Evolutionary conservation across 2,113 vertebrate species (phyloP).

Genomic region (Parus major): DNA sequence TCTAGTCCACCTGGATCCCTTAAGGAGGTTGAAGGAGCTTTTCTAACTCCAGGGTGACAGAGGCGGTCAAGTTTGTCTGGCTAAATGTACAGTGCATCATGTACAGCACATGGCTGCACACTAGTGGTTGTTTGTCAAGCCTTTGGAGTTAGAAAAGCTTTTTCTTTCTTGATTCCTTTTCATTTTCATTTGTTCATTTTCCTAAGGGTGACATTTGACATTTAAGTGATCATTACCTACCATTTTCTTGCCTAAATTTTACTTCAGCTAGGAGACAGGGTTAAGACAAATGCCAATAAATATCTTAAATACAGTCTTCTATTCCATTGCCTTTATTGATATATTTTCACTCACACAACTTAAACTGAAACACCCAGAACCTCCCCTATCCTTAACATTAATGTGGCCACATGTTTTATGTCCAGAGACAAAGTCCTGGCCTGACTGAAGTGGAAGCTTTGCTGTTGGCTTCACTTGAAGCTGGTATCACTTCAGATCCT

Average conservation of each 20-base stretch:
- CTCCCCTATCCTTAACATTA: neutral
- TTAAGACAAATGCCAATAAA: neutral
- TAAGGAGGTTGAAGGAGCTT: neutral
- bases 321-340: neutral
- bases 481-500: neutral
- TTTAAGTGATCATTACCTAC: neutral
- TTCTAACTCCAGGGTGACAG: neutral
- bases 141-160: neutral
- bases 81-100: neutral
- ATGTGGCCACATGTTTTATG: neutral
- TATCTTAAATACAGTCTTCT: neutral
- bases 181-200: neutral
- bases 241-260: neutral
- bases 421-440: neutral
- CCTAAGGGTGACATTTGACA: neutral
- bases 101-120: neutral
- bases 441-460: neutral
- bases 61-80: neutral
- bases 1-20: neutral
- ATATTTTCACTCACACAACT: neutral
- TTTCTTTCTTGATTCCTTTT: neutral
- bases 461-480: neutral
- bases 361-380: neutral
- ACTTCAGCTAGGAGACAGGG: neutral
- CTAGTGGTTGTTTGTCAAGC: neutral